phyloP scores from a whole-genome alignment of 2,888 invertebrate species.

The Leptothorax acervorum region DNA sequence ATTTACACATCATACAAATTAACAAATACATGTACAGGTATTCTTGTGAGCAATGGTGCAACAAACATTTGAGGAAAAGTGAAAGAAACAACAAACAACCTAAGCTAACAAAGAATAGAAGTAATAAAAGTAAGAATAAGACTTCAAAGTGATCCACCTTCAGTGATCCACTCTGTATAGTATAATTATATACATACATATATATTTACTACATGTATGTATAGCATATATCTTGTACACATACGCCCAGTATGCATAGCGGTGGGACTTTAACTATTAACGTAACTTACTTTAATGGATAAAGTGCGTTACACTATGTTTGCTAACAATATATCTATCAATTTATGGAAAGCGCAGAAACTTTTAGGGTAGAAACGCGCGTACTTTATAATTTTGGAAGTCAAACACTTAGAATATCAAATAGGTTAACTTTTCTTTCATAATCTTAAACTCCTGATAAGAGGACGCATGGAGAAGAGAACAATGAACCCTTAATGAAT shows the following conservation, averaged over 20 bases:
- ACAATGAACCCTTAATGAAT: constrained; percentile 47
- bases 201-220: neutral
- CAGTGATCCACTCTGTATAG: neutral
- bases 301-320: constrained; percentile 10
- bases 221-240: neutral
- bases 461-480: neutral
- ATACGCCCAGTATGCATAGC: neutral
- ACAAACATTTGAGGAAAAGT: neutral
- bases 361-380: neutral
- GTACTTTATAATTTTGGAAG: constrained; percentile 1
- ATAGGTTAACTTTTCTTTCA: constrained; percentile 28
- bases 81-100: neutral
- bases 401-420: constrained; percentile 13
- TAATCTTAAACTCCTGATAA: constrained; percentile 9
- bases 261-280: constrained; percentile 3
- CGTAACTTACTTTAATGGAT: constrained; percentile 3
- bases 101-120: neutral
- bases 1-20: neutral
- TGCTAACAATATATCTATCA: constrained; percentile 10
- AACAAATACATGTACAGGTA: neutral
- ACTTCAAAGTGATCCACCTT: neutral
- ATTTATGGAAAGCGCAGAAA: constrained; percentile 8
- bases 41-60: neutral
- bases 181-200: neutral
- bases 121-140: neutral